Percentiles rank a stretch among this genome's conserved stretches.
phyloP scores from a whole-genome alignment of 2,113 vertebrate species.

The Cebidichthys violaceus region DNA sequence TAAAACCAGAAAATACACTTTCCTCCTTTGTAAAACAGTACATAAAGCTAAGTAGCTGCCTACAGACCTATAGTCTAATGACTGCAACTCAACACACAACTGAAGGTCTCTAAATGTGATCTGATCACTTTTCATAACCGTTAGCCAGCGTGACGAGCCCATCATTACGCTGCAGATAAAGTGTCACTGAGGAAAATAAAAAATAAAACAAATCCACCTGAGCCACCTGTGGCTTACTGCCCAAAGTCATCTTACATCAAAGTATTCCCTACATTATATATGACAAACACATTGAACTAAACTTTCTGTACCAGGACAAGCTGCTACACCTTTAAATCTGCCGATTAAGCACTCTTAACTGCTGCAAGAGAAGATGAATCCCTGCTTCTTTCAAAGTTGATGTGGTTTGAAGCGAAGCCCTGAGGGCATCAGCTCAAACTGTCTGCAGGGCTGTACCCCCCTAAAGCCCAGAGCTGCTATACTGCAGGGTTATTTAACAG shows the following conservation, averaged over 20 bases:
- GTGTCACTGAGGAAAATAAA: background rate
- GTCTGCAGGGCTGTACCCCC: constrained; percentile 51
- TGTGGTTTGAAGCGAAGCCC: constrained; percentile 63
- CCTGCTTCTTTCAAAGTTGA: constrained; percentile 48
- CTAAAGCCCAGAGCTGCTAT: constrained; percentile 56
- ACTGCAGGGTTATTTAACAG: constrained; percentile 49
- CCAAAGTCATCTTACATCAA: constrained; percentile 21
- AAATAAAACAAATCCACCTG: background rate
- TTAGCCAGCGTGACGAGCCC: background rate
- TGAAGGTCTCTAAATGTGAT: background rate
- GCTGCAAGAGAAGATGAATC: constrained; percentile 44
- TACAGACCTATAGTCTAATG: background rate
- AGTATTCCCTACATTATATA: constrained; percentile 7
- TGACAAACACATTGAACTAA: background rate
- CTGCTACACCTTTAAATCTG: constrained; percentile 44
- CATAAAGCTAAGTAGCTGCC: background rate
- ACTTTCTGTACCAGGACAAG: constrained; percentile 16
- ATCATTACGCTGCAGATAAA: background rate
- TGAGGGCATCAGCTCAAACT: constrained; percentile 61
- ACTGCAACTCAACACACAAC: background rate
- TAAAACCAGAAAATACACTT: background rate
- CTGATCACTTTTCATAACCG: background rate
- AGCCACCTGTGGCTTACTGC: constrained; percentile 3
- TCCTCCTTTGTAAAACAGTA: background rate
- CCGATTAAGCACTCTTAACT: constrained; percentile 45